Conservation (phyloP, 1,140 invertebrate species). For the Meloidogyne exigua region DNA sequence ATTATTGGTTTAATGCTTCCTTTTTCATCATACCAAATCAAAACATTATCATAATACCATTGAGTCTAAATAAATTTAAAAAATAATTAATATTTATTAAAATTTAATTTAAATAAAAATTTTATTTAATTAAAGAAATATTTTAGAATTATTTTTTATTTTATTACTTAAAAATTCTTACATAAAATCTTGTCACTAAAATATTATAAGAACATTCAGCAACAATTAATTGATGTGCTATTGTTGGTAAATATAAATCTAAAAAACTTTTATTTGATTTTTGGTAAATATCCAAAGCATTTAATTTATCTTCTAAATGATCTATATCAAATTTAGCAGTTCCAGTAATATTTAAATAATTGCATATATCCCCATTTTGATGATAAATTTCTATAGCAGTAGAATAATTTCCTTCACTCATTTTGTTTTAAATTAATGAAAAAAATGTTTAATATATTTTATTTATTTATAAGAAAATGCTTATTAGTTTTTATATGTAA, state of each 20-base stretch:
- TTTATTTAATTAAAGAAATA: not conserved
- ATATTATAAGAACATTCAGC: not conserved
- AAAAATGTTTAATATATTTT: not conserved
- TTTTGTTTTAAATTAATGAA: not conserved
- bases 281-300: not conserved
- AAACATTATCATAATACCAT: not conserved
- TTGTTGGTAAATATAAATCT: not conserved
- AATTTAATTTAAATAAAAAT: not conserved
- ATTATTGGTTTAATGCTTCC: not conserved
- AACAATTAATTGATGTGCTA: constrained; percentile 8
- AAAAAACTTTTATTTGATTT: not conserved
- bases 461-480: not conserved
- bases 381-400: not conserved
- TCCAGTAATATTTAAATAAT: constrained; percentile 17
- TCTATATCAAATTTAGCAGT: constrained; percentile 12
- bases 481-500: too few species aligned
- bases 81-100: not conserved
- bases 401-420: not conserved
- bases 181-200: not conserved
- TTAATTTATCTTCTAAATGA: constrained; percentile 20
- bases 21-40: not conserved
- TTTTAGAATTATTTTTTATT: not conserved
- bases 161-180: not conserved
- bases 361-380: constrained; percentile 16
- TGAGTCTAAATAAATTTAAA: not conserved